Percentiles rank a stretch among this genome's conserved stretches.
Evolutionary conservation across 2,797 vertebrate species (phyloP).

Genomic region (Meriones psammophilus): DNA sequence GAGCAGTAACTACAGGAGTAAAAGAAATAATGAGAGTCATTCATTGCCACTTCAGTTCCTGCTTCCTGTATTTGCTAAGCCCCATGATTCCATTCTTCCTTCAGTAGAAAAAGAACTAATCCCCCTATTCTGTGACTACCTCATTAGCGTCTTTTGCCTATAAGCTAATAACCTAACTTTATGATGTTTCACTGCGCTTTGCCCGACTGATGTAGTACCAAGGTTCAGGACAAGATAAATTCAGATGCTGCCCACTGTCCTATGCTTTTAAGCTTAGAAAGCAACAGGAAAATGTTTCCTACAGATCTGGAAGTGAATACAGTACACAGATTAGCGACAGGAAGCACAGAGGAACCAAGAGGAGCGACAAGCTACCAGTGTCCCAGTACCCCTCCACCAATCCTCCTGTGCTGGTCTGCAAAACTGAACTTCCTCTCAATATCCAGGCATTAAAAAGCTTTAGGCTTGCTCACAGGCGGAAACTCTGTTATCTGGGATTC

Average conservation of each 20-base stretch:
- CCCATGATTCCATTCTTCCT: not conserved
- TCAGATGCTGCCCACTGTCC: slow-evolving; percentile 11
- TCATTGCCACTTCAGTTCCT: not conserved
- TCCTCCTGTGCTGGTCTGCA: not conserved
- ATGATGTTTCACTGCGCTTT: slow-evolving; percentile 14
- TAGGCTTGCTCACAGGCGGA: not conserved
- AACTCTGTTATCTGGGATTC: not conserved
- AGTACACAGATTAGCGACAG: not conserved
- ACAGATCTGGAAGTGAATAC: slow-evolving; percentile 6
- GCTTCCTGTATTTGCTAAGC: not conserved
- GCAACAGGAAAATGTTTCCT: not conserved
- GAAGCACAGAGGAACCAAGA: slow-evolving; percentile 61
- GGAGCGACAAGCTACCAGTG: slow-evolving; percentile 6
- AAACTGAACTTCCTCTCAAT: slow-evolving; percentile 36
- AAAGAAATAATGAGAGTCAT: not conserved
- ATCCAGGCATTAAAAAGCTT: not conserved
- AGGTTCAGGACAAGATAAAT: slow-evolving; percentile 26
- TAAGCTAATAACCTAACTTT: slow-evolving; percentile 4
- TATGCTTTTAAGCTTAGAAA: slow-evolving; percentile 61
- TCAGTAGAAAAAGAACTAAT: not conserved
- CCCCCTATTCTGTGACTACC: not conserved
- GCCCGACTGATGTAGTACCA: slow-evolving; percentile 41
- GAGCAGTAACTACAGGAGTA: not conserved
- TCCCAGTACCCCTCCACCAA: not conserved
- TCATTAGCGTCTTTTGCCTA: slow-evolving; percentile 42